phyloP scores from a whole-genome alignment of 30 jellyfish, hydroid and myxozoan species.

The Hydra vulgaris region DNA sequence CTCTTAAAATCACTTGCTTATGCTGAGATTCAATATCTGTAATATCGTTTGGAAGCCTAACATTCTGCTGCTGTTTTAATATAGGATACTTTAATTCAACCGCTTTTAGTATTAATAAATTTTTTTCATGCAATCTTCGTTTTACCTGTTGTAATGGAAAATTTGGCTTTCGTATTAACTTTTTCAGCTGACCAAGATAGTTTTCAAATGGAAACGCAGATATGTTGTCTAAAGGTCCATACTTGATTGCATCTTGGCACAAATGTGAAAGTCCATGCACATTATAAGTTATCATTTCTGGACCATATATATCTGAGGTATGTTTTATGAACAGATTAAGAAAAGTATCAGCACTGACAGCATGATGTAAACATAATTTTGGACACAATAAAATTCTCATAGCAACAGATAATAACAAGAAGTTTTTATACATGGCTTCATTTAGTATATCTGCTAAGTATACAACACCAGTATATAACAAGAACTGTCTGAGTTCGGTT shows the following conservation, averaged over 20 bases:
- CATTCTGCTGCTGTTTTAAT: not conserved
- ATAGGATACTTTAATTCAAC: not conserved
- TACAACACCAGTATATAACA: not conserved
- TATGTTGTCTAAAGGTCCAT: not conserved
- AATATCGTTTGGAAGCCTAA: not conserved
- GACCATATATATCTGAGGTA: not conserved
- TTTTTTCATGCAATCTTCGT: not conserved
- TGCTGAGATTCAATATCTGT: not conserved
- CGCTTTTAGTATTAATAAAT: not conserved
- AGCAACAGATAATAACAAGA: not conserved
- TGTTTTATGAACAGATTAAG: not conserved
- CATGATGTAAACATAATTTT: not conserved
- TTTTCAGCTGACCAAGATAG: slow-evolving; percentile 10
- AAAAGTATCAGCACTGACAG: not conserved
- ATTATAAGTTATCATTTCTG: not conserved
- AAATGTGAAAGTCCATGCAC: not conserved
- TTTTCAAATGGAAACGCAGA: not conserved
- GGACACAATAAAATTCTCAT: not conserved
- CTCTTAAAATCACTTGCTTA: not conserved
- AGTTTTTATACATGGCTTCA: not conserved
- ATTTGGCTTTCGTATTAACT: not conserved
- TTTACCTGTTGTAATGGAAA: not conserved
- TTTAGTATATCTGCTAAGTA: not conserved
- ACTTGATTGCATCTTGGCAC: not conserved
- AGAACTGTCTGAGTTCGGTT: not conserved